A percentile compares a stretch with the other conserved stretches of the same genome.
These are phyloP conservation scores for Labeo rohita DNA, from an alignment of 2,113 vertebrate species.

Conservation along the genomic window DNA sequence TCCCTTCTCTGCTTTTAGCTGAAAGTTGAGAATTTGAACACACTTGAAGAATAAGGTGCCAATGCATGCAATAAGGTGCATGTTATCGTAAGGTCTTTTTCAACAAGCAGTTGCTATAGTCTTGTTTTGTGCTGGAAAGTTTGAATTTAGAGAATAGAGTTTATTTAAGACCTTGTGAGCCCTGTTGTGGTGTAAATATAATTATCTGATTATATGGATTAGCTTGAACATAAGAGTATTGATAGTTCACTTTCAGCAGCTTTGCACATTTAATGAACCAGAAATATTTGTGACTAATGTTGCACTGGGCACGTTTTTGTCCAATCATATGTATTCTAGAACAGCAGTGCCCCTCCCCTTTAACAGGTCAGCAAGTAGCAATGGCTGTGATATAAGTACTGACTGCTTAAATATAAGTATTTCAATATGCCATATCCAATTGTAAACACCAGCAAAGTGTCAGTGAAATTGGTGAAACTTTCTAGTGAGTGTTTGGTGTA, in stretches of 20 bases:
- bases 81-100: background rate
- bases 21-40: conserved; percentile 26
- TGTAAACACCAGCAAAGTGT: background rate
- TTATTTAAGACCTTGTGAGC: background rate
- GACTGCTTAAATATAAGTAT: background rate
- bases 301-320: background rate
- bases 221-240: background rate
- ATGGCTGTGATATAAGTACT: background rate
- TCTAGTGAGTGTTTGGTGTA: background rate
- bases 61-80: background rate
- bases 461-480: background rate
- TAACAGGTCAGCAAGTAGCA: background rate
- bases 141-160: background rate
- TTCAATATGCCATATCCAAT: background rate
- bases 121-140: background rate
- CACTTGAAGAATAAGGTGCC: conserved; percentile 19
- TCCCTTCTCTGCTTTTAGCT: conserved; percentile 39
- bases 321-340: background rate
- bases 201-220: background rate
- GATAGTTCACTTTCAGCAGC: background rate
- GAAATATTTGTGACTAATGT: background rate
- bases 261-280: background rate
- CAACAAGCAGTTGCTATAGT: background rate
- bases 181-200: background rate
- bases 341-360: background rate